Evolutionary conservation across 2,797 vertebrate genomes (phyloP).

Genomic region (Rhabdomys pumilio): DNA sequence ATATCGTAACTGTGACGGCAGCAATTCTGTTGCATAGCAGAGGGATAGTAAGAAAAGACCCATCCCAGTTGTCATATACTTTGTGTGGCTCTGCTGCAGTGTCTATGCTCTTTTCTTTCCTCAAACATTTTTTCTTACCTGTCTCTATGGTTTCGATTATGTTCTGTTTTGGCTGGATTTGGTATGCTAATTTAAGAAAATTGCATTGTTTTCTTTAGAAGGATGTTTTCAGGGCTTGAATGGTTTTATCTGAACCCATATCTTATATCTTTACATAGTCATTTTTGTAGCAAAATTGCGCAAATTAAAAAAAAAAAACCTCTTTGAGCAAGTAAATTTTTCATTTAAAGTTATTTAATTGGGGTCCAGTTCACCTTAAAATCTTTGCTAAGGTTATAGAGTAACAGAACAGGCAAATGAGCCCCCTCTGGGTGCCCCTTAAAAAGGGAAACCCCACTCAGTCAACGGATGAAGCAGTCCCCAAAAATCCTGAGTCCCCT

Average conservation of each 20-base stretch:
- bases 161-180: not conserved
- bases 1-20: not conserved
- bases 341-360: not conserved
- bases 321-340: not conserved
- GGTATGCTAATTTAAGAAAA: conserved; percentile 14
- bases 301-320: not conserved
- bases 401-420: not conserved
- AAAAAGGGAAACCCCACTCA: not conserved
- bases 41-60: not conserved
- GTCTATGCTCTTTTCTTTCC: not conserved
- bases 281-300: not conserved
- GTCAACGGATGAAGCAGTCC: not conserved
- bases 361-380: not conserved
- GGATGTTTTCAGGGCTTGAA: not conserved
- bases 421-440: not conserved
- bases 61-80: not conserved
- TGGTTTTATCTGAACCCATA: not conserved
- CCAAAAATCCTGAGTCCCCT: not conserved
- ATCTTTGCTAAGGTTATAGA: not conserved
- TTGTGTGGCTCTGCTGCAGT: not conserved
- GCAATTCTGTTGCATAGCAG: not conserved
- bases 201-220: not conserved
- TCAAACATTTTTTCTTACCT: not conserved
- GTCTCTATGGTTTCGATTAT: not conserved
- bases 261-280: not conserved